These are phyloP conservation scores for Octopus bimaculoides DNA, from an alignment of 1,140 invertebrate genomes.

Conservation along the genomic window DNA sequence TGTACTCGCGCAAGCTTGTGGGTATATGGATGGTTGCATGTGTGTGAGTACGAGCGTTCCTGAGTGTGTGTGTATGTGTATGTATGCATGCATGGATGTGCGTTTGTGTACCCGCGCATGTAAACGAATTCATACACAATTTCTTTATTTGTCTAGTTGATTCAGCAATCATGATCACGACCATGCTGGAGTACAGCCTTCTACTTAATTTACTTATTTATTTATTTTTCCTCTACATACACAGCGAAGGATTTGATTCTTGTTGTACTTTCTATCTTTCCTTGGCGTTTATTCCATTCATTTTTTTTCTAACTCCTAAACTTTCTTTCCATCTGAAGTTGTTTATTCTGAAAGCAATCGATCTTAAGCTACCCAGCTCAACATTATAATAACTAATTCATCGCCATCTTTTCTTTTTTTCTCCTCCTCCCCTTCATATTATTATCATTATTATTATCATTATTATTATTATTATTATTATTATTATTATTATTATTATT, in stretches of 20 bases:
- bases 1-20: background rate
- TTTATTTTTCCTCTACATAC: background rate
- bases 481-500: no score
- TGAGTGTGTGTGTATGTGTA: background rate
- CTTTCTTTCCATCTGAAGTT: no score
- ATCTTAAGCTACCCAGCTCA: no score
- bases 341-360: no score
- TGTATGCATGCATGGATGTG: background rate
- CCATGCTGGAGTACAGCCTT: background rate
- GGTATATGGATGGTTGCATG: background rate
- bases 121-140: background rate
- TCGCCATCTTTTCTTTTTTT: no score
- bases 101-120: background rate
- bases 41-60: background rate
- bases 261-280: background rate
- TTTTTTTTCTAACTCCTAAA: no score
- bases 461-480: no score
- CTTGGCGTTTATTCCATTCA: no score
- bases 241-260: background rate
- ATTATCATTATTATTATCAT: no score
- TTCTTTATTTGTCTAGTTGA: background rate
- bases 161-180: background rate
- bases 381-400: no score
- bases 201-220: background rate
- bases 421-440: no score